Evolutionary conservation across 2,797 vertebrate species (phyloP), one percentile per base, ranked within the genome.

Genomic region (Sebastes itinus): DNA sequence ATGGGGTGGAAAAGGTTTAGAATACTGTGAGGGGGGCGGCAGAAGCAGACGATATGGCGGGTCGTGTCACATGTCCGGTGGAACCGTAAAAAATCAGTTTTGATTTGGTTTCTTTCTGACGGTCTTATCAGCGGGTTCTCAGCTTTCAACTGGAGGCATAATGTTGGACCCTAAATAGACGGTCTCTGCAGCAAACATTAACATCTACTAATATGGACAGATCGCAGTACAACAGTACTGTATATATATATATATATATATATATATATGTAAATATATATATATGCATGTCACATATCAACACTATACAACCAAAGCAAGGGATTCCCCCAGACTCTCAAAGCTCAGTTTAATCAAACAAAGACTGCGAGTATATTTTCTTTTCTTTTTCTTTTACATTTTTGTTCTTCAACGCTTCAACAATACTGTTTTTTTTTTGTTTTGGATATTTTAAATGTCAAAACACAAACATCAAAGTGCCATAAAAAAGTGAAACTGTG

Each of bases 71-170:
- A 78, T 72, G 77, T 91, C 88, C 87, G 75, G 87, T 83, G 78
- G 81, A 92, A 93, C 77, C 86, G 63, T 93, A 94, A 77, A 90
- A 14, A 93, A 94, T 94, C 88, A 18, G 81, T 58, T 93, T 86
- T 89, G 91, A 94, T 94, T 92, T 82, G 91, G 86, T 93, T 90
- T 86, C 77, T 80, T 25, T 82, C 65, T 49, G 32, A 32, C 49
- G 4, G 70, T 72, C 87, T 92, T 89, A 88, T 92, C 87, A 86
- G 88, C 54, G 6, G 63, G 78, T 70, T 46, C 69, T 54, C 89
- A 90, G 90, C 83, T 86, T 77, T 84, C 4, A 81, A 84, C 74
- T 52, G 75, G 65, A 72, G 77, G 83, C 73, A 30, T 23, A 78
- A 87, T 42, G 69, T 65, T 85, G 80, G 79, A 88, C 77, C 75